Evolutionary conservation across 2,888 invertebrate species (phyloP).

Genomic region (Galeopsomyia nigrocyanea): DNA sequence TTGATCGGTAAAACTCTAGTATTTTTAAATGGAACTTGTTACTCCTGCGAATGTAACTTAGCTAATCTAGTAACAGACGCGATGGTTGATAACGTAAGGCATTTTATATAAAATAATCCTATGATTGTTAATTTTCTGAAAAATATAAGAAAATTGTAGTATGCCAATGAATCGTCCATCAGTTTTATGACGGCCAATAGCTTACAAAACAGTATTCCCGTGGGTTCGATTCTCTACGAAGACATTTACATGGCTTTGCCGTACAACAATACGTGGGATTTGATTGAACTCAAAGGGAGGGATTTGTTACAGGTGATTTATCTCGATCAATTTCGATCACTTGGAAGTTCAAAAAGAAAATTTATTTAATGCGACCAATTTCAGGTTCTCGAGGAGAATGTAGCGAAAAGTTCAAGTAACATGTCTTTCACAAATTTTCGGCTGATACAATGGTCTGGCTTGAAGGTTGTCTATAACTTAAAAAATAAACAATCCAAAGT

Average conservation of each 20-base stretch:
- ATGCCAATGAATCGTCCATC: conserved; percentile 75
- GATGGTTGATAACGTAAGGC: conserved; percentile 75
- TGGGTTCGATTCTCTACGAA: conserved; percentile 74
- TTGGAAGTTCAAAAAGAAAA: too few relatives aligned
- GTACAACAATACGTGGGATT: conserved; percentile 82
- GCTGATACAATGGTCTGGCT: conserved; percentile 57
- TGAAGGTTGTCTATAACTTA: conserved; percentile 57
- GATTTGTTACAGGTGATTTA: conserved; percentile 71
- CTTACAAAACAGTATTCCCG: conserved; percentile 78
- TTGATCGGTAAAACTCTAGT: conserved; percentile 76
- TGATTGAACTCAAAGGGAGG: conserved; percentile 78
- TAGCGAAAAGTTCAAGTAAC: conserved; percentile 4
- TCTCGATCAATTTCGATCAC: too few relatives aligned
- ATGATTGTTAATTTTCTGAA: neutral
- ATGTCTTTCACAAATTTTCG: conserved; percentile 16
- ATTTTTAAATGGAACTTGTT: conserved; percentile 73
- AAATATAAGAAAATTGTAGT: conserved; percentile 14
- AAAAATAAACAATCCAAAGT: conserved; percentile 47
- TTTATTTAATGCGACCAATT: neutral
- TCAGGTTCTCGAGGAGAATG: conserved; percentile 41
- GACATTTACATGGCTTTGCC: conserved; percentile 80
- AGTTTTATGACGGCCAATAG: conserved; percentile 80
- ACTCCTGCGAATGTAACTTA: conserved; percentile 78
- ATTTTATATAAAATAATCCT: neutral
- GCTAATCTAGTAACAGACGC: conserved; percentile 83